phyloP scores from a whole-genome alignment of 2,113 vertebrate genomes.

The Actinemys pallida region DNA sequence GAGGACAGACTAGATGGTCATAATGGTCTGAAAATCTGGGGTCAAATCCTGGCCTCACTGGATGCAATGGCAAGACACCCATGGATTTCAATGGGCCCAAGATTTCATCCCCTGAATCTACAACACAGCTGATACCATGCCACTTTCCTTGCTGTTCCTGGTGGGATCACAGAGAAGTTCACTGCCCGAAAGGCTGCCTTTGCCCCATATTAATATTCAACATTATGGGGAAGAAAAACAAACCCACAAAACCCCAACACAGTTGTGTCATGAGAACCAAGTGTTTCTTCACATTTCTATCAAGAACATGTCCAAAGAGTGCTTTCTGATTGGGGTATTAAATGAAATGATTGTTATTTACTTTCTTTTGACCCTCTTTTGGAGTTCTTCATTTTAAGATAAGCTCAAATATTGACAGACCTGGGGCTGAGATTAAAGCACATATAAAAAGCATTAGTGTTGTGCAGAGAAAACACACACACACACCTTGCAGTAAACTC shows the following conservation, averaged over 20 bases:
- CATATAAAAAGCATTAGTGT: constrained; percentile 32
- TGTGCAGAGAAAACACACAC: constrained; percentile 30
- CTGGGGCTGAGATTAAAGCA: constrained; percentile 61
- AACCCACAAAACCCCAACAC: background rate
- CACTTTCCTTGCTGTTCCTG: accelerated
- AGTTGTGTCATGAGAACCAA: background rate
- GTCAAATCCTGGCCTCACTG: background rate
- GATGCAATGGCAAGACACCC: background rate
- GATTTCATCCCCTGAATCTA: background rate
- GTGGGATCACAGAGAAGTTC: background rate
- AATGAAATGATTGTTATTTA: constrained; percentile 55
- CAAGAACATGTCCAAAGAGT: constrained; percentile 5
- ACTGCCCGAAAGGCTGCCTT: background rate
- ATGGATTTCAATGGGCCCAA: accelerated
- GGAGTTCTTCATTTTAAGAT: constrained; percentile 71
- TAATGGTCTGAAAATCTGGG: background rate
- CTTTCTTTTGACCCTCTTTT: constrained; percentile 61
- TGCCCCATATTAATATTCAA: background rate
- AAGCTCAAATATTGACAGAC: constrained; percentile 78
- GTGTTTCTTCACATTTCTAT: background rate
- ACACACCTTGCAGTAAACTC: background rate
- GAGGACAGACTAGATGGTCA: background rate
- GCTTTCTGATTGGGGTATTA: constrained; percentile 15
- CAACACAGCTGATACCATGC: background rate
- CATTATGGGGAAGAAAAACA: accelerated